Evolutionary conservation across 2,797 vertebrate species (phyloP).

Genomic region (Myiotriccus ornatus): DNA sequence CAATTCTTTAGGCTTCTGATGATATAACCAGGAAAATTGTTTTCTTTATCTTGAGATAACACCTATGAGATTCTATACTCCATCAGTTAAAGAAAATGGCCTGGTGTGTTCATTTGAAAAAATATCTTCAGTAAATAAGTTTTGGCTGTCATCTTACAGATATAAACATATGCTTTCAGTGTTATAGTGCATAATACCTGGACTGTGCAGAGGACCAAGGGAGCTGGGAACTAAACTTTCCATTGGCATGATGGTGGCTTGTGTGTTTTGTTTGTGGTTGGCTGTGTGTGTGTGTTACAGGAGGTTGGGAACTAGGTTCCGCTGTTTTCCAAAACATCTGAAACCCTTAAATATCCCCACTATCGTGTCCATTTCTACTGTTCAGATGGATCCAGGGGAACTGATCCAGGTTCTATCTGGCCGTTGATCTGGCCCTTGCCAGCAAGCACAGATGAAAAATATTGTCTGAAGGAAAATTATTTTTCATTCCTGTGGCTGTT

Average conservation of each 20-base stretch:
- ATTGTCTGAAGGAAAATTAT: neutral
- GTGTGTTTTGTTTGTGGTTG: too few species aligned
- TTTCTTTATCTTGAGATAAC: neutral
- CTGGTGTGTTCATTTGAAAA: neutral
- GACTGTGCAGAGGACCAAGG: neutral
- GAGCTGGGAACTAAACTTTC: neutral
- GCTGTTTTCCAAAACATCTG: neutral
- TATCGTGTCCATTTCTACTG: accelerated
- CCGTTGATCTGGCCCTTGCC: neutral
- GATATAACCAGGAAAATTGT: neutral
- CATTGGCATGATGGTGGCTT: too few species aligned
- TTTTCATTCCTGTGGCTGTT: neutral
- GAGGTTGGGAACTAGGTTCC: neutral
- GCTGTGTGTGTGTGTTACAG: neutral
- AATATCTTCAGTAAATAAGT: neutral
- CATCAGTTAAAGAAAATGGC: neutral
- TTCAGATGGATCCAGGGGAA: neutral
- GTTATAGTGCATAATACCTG: neutral
- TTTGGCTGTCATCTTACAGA: neutral
- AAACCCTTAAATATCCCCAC: neutral
- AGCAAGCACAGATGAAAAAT: neutral
- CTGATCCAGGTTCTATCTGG: neutral
- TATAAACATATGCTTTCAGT: neutral
- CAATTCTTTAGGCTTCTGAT: neutral
- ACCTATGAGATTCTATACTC: neutral